Evolutionary conservation across 2,888 invertebrate genomes (phyloP).

Genomic region (Brachycybe producta): DNA sequence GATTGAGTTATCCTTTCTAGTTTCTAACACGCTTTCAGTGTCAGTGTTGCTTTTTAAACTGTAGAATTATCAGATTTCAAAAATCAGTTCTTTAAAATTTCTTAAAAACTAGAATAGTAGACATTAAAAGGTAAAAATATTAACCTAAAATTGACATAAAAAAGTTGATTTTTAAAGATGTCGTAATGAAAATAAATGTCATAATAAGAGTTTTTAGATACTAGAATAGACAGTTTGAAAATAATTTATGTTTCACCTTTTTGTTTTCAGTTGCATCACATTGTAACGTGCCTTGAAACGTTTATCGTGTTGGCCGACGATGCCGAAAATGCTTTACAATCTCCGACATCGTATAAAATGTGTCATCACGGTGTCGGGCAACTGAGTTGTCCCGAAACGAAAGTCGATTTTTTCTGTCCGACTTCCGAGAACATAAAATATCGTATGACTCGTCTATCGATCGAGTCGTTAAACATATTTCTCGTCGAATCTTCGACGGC

Average conservation of each 20-base stretch:
- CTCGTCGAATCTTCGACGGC: conserved; percentile 79
- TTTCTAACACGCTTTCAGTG: too few species aligned
- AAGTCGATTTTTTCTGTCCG: conserved; percentile 47
- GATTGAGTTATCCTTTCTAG: too few species aligned
- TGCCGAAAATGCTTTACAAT: conserved; percentile 75
- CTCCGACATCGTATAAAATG: conserved; percentile 51
- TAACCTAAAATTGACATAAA: too few species aligned
- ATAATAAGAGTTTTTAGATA: too few species aligned
- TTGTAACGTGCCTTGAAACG: conserved; percentile 77
- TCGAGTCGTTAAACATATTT: conserved; percentile 81
- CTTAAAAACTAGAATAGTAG: too few species aligned
- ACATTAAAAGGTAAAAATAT: too few species aligned
- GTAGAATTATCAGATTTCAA: too few species aligned
- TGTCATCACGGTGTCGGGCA: conserved; percentile 44
- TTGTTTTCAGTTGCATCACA: conserved; percentile 49
- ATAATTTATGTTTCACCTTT: neutral
- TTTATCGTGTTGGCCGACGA: conserved; percentile 71
- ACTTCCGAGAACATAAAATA: conserved; percentile 80
- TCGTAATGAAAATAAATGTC: too few species aligned
- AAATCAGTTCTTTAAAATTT: too few species aligned
- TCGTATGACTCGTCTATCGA: conserved; percentile 72
- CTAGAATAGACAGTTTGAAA: too few species aligned
- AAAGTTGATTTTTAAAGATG: too few species aligned
- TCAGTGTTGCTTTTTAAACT: too few species aligned
- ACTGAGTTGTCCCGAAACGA: conserved; percentile 44